These are phyloP conservation scores for Chroicocephalus ridibundus DNA, from an alignment of 2,113 vertebrate genomes.

Conservation along the genomic window DNA sequence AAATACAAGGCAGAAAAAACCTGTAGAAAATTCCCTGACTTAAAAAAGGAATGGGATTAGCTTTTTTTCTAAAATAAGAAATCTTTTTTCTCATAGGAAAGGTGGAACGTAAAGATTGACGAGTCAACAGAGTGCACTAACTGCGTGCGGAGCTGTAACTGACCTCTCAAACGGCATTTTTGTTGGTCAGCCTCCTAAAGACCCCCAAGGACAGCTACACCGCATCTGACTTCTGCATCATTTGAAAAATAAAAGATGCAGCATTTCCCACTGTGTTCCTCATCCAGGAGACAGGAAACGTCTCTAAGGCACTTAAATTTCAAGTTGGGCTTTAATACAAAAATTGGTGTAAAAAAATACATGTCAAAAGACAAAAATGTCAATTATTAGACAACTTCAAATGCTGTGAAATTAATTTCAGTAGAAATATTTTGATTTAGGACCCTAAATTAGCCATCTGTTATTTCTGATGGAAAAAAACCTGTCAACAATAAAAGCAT, in stretches of 20 bases:
- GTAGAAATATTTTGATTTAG: slow-evolving; percentile 44
- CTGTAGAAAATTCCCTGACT: background rate
- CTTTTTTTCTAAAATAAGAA: background rate
- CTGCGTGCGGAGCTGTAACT: background rate
- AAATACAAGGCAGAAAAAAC: background rate
- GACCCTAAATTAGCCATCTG: slow-evolving; percentile 36
- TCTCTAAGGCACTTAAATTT: background rate
- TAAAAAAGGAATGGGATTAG: background rate
- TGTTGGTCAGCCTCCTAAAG: background rate
- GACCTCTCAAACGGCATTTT: background rate
- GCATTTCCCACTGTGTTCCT: background rate
- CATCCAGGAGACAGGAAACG: background rate
- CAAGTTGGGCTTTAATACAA: background rate
- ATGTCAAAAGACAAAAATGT: background rate
- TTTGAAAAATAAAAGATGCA: background rate
- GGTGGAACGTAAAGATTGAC: background rate
- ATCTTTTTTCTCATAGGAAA: background rate
- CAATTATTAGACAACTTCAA: slow-evolving; percentile 26
- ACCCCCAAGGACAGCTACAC: background rate
- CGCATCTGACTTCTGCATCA: background rate
- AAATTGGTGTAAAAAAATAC: background rate
- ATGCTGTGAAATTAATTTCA: slow-evolving; percentile 16
- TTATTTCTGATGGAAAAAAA: slow-evolving; percentile 6
- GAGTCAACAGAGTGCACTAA: background rate
- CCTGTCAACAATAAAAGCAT: background rate